Conservation (phyloP, 2,113 vertebrate species). For the Calonectris borealis region DNA sequence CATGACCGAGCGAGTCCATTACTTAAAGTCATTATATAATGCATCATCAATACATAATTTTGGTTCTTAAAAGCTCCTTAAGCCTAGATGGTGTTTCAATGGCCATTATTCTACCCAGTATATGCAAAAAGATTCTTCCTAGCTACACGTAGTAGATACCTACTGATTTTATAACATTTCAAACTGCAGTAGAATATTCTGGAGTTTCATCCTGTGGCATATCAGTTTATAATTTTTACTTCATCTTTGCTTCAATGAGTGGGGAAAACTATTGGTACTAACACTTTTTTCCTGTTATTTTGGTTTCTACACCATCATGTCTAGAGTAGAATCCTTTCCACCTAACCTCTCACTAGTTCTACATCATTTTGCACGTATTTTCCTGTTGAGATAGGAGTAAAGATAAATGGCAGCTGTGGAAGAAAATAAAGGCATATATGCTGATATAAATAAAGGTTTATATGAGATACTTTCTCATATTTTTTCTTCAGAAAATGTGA, state of each 20-base stretch:
- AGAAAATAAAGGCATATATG: not conserved
- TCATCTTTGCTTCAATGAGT: not conserved
- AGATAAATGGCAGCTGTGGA: not conserved
- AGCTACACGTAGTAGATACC: not conserved
- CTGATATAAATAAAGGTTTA: not conserved
- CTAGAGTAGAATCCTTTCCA: not conserved
- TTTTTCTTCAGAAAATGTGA: not conserved
- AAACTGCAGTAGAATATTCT: not conserved
- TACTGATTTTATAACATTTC: not conserved
- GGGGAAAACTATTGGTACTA: not conserved
- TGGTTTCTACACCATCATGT: not conserved
- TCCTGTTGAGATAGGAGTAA: not conserved
- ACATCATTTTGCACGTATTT: not conserved
- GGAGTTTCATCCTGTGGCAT: not conserved
- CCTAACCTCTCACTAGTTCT: not conserved
- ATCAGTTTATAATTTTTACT: not conserved
- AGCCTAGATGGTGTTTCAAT: not conserved
- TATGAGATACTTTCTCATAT: not conserved
- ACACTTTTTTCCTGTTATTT: not conserved
- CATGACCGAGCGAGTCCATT: not conserved
- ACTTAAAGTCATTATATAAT: not conserved
- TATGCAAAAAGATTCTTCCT: not conserved
- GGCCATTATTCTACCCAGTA: not conserved
- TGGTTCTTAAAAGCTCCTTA: not conserved
- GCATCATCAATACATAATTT: not conserved